Evolutionary conservation across 2,113 vertebrate species (phyloP), one percentile per base, ranked within the genome.

Genomic region (Salvelinus namaycush): DNA sequence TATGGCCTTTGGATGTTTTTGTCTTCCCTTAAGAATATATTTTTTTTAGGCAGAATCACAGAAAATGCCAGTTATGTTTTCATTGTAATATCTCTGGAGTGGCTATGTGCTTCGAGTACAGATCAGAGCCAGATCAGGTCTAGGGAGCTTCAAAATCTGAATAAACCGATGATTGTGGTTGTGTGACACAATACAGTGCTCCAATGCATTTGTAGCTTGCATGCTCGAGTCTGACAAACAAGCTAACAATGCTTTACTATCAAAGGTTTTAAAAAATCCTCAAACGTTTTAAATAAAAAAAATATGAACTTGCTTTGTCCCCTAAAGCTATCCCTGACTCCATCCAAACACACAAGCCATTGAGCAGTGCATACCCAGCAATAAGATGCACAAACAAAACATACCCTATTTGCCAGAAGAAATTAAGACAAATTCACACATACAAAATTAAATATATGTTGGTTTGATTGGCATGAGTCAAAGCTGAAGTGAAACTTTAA

Each of bases 1-100:
- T 80, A 85, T 82, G 79, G 22, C 73, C 78, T 82, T 87, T 76
- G 72, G 70, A 31, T 65, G 78, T 79, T 79, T 20, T 57, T 57
- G 6, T 14, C 24, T 24, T 24, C 64, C 48, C 54, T 20, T 57
- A 20, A 20, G 34, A 34, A 34, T 34, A 34, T 34, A 0, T 34
- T 1, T 34, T 34, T 34, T 34, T 34, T 54, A 57, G 9, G 26
- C n/a, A 44, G 70, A 22, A 71, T 71, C 70, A 59, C 13, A 5
- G 22, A 31, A 9, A 59, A 5, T 22, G 26, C 51, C 24, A 70
- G 51, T 59, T 54, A 72, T 72, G 5, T 20, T 26, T 20, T 29
- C 26, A 22, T 16, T 18, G 13, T 54, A 54, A 44, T 18, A 16
- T 54, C 8, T 44, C 12, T 54, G 51, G 12, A 54, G 16, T 54